Conservation (phyloP, 1,140 invertebrate genomes). For the Tigriopus japonicus region DNA sequence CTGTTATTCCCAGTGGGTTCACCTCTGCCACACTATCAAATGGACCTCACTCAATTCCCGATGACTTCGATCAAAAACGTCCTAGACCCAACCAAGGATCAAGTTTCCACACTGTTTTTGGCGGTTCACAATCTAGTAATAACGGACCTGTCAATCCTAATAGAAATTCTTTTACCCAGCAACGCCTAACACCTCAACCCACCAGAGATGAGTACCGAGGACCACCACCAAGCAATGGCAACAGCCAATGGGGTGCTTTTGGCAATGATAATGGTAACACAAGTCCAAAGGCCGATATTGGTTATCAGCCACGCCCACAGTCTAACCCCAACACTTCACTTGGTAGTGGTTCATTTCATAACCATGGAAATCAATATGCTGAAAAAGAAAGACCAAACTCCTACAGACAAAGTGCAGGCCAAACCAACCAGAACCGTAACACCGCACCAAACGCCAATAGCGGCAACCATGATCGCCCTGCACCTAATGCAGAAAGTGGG, state of each 20-base stretch:
- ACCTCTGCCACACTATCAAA: slow-evolving; percentile 7
- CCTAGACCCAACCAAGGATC: not conserved
- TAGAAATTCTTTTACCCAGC: not conserved
- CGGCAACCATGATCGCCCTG: too few relatives aligned
- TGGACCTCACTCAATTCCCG: not conserved
- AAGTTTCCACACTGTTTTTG: not conserved
- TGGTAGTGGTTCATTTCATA: too few relatives aligned
- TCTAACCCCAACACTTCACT: too few relatives aligned
- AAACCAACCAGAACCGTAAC: too few relatives aligned
- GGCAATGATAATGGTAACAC: slow-evolving; percentile 6
- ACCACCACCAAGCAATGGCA: too few relatives aligned
- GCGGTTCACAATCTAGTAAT: not conserved
- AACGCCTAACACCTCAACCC: not conserved
- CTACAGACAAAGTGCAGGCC: too few relatives aligned
- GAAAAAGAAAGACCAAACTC: too few relatives aligned
- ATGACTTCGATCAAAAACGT: not conserved
- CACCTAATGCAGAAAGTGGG: too few relatives aligned
- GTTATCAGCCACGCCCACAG: too few relatives aligned
- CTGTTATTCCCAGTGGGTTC: slow-evolving; percentile 4
- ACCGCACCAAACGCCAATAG: too few relatives aligned
- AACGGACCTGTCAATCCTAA: not conserved
- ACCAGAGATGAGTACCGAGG: not conserved
- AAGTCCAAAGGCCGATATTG: not conserved
- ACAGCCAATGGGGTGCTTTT: not conserved
- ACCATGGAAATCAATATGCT: too few relatives aligned